Percentiles rank a stretch among this genome's conserved stretches.
Evolutionary conservation across 2,888 invertebrate genomes (phyloP).

Genomic region (Rugalucina vietnamica): DNA sequence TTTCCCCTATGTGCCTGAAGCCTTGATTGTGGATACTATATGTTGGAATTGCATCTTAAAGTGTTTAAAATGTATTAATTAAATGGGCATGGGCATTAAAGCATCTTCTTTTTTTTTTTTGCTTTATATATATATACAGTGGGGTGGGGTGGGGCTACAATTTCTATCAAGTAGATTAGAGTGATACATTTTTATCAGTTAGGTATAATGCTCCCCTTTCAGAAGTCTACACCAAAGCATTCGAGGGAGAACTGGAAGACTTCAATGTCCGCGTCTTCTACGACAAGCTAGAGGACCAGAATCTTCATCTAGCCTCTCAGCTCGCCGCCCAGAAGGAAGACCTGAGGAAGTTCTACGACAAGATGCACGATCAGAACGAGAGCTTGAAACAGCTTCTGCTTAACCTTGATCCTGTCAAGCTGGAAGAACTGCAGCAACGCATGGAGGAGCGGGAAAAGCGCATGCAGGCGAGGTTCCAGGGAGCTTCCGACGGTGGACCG

Average conservation of each 20-base stretch:
- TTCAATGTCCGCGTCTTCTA: slow-evolving; percentile 82
- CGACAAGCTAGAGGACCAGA: slow-evolving; percentile 83
- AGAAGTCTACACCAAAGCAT: slow-evolving; percentile 35
- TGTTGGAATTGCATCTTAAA: no score
- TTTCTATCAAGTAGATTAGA: no score
- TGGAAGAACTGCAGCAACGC: slow-evolving; percentile 74
- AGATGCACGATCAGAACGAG: slow-evolving; percentile 78
- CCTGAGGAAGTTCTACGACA: slow-evolving; percentile 78
- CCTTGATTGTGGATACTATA: no score
- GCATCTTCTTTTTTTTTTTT: no score
- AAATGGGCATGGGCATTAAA: neutral
- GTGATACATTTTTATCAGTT: no score
- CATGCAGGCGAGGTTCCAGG: slow-evolving; percentile 64
- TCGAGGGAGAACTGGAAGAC: slow-evolving; percentile 76
- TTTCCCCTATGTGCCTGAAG: no score
- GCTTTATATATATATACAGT: no score
- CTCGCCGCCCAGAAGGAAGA: slow-evolving; percentile 81
- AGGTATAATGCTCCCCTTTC: neutral
- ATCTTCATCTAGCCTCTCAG: slow-evolving; percentile 82
- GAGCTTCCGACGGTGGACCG: slow-evolving; percentile 61
- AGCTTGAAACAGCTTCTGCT: slow-evolving; percentile 76
- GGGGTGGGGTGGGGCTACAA: no score
- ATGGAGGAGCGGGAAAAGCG: slow-evolving; percentile 62
- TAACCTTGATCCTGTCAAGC: slow-evolving; percentile 76
- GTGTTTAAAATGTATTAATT: neutral